These are phyloP conservation scores for Psittacula cyanocephala DNA, from an alignment of 2,113 vertebrate genomes.

Conservation along the genomic window DNA sequence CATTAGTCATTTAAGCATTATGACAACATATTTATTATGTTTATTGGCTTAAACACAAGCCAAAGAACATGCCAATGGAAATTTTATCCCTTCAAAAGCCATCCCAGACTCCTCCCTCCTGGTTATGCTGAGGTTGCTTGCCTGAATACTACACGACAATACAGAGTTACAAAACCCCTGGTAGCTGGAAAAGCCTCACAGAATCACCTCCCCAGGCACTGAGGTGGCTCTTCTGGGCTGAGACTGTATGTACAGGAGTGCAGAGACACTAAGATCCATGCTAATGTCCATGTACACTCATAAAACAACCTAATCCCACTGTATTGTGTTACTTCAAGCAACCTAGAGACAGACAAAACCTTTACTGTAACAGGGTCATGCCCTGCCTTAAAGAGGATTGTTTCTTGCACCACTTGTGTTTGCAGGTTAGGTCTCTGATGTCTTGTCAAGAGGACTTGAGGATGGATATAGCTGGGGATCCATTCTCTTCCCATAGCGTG, in stretches of 20 bases:
- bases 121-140: background rate
- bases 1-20: background rate
- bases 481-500: background rate
- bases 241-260: accelerated
- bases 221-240: background rate
- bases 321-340: background rate
- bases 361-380: accelerated
- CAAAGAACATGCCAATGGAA: background rate
- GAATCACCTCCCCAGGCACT: background rate
- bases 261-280: accelerated
- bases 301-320: background rate
- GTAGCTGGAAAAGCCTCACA: background rate
- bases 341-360: background rate
- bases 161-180: accelerated
- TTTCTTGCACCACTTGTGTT: accelerated
- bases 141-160: background rate
- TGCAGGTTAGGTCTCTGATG: background rate
- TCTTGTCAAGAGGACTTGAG: background rate
- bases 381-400: too few species aligned
- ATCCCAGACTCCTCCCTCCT: background rate
- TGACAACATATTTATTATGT: background rate
- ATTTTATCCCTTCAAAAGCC: background rate
- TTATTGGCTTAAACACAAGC: background rate
- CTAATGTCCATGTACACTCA: accelerated
- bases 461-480: background rate